Evolutionary conservation across 2,888 invertebrate species (phyloP), one percentile per base, ranked within the genome.

Genomic region (Tupiocoris notatus): DNA sequence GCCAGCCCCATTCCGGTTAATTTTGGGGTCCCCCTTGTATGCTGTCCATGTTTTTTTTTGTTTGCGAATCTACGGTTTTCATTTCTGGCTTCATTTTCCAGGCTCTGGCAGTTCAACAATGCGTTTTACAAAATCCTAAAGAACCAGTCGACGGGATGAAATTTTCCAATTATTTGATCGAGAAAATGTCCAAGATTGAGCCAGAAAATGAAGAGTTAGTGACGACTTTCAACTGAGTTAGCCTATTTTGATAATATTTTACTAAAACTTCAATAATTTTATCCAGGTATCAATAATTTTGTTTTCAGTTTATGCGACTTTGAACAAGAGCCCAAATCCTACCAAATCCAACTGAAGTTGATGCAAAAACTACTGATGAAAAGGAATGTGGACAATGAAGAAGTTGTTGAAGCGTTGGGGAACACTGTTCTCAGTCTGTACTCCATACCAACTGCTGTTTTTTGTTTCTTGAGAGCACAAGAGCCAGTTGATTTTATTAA

Each of bases 361-460:
- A 84, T 90, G 12, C 85, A 86, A 82, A 82, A 85, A 63, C 84
- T 89, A 71, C 83, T 89, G 68, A 81, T 82, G 0, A 84, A 84
- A 59, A 83, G 85, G 7, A 82, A 82, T 25, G 62, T 62, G 2
- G 67, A 64, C 23, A 61, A 78, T 75, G 64, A 65, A 20, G 86
- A 87, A 71, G 86, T 91, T 16, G 84, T 87, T 64, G 83, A 86
- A 25, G 81, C 83, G 58, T 82, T 89, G 80, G 92, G 91, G 2
- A 88, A 88, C 82, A 85, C 86, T 77, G 86, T 90, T 2, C 84
- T 87, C 59, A 91, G 92, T 0, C 81, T 89, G n/a, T 86, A 87
- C 79, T 91, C 92, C 0, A 91, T 92, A 7, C 90, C 91, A 1
- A 90, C 91, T 21, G 91, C 92, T 18, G 87, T 92, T 79, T 92